phyloP scores from a whole-genome alignment of 2,113 vertebrate species.

The Anhinga anhinga region DNA sequence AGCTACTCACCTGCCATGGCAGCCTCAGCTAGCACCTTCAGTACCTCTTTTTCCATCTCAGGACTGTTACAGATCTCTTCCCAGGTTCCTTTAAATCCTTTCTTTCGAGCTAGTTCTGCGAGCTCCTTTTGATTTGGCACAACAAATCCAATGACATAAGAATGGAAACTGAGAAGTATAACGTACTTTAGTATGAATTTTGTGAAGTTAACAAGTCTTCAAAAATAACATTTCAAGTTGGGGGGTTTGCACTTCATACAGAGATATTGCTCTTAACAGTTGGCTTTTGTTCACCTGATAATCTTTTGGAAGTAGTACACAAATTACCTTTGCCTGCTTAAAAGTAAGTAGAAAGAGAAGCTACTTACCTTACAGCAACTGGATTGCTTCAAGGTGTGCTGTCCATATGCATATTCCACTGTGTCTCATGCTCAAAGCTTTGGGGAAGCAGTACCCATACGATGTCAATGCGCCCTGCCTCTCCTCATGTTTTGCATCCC shows the following conservation, averaged over 20 bases:
- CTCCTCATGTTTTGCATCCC: constrained; percentile 44
- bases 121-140: constrained; percentile 97
- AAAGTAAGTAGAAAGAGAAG: constrained; percentile 30
- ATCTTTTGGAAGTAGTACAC: background rate
- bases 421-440: constrained; percentile 40
- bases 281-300: constrained; percentile 50
- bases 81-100: constrained; percentile 79
- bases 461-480: constrained; percentile 29
- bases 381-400: constrained; percentile 55
- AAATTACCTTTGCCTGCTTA: background rate
- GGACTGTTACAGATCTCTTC: constrained; percentile 88
- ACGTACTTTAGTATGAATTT: constrained; percentile 21
- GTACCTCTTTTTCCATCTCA: constrained; percentile 88
- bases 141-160: constrained; percentile 92
- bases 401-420: constrained; percentile 61
- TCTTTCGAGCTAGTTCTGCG: constrained; percentile 81
- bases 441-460: constrained; percentile 39
- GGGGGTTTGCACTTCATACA: background rate
- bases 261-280: constrained; percentile 15
- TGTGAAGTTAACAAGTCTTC: background rate
- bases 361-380: constrained; percentile 53
- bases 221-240: background rate
- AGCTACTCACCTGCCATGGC: constrained; percentile 81
- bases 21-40: constrained; percentile 85
- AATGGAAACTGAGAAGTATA: constrained; percentile 83